Conservation (phyloP, 2,888 invertebrate genomes). For the Corbicula japonica region DNA sequence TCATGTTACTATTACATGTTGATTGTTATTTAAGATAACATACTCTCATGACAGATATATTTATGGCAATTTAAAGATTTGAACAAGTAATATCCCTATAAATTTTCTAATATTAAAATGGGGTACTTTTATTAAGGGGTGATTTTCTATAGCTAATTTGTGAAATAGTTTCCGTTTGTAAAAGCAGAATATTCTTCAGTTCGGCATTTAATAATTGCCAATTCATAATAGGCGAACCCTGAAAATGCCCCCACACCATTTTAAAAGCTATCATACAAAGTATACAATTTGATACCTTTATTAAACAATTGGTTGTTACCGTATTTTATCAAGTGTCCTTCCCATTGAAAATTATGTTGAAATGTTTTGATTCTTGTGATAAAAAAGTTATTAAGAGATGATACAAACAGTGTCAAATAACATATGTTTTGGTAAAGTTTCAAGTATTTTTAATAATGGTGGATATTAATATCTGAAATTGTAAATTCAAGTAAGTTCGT, state of each 20-base stretch:
- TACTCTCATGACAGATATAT: too few species aligned
- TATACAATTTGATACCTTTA: not conserved
- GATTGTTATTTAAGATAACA: too few species aligned
- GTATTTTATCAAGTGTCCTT: not conserved
- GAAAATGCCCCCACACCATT: slow-evolving; percentile 9
- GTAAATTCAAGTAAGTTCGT: too few species aligned
- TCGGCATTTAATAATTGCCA: slow-evolving; percentile 17
- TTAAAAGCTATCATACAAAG: slow-evolving; percentile 13
- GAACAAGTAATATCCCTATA: too few species aligned
- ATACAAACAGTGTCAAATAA: not conserved
- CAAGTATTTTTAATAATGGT: slow-evolving; percentile 10
- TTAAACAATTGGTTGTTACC: slow-evolving; percentile 1
- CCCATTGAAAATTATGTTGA: slow-evolving; percentile 21
- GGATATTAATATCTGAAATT: slow-evolving; percentile 9
- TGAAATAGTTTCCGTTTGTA: too few species aligned
- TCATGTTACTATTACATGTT: too few species aligned
- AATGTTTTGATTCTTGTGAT: slow-evolving; percentile 18
- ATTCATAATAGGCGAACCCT: slow-evolving; percentile 19
- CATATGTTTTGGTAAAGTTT: slow-evolving; percentile 15
- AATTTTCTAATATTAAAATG: too few species aligned
- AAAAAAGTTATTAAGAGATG: slow-evolving; percentile 5
- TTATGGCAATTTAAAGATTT: too few species aligned
- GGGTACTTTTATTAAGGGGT: too few species aligned
- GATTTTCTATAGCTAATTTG: too few species aligned
- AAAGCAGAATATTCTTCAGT: too few species aligned